These are phyloP conservation scores for Amphiduros pacificus DNA, from an alignment of 2,888 invertebrate species.

Conservation along the genomic window DNA sequence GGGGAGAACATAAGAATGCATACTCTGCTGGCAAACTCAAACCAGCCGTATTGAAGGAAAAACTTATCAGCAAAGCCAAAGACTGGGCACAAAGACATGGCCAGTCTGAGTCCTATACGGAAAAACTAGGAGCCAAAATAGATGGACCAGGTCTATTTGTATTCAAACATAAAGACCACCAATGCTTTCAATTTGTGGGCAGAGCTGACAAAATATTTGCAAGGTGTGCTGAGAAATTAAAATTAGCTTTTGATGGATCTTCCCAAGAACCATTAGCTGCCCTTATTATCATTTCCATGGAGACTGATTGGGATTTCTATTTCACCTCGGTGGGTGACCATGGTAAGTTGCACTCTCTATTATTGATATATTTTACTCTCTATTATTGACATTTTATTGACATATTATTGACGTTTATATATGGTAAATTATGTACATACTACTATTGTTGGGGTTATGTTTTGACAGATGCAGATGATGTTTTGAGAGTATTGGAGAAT, in stretches of 20 bases:
- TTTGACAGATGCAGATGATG: conserved; percentile 26
- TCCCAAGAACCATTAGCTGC: conserved; percentile 26
- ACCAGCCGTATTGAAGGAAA: conserved; percentile 24
- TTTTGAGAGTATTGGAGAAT: conserved; percentile 32
- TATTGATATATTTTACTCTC: neutral
- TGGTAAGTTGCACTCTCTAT: conserved; percentile 11
- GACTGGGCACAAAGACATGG: conserved; percentile 28
- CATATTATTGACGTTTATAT: no score
- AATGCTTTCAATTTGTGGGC: conserved; percentile 31
- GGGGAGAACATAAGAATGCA: conserved; percentile 33
- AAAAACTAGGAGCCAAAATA: conserved; percentile 15
- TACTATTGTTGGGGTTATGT: no score
- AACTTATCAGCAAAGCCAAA: conserved; percentile 26
- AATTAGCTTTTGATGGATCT: conserved; percentile 29
- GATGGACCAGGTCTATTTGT: conserved; percentile 35
- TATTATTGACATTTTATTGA: no score
- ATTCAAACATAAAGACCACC: conserved; percentile 34
- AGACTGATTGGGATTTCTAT: conserved; percentile 36
- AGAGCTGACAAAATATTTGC: conserved; percentile 29
- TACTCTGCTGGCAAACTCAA: conserved; percentile 36
- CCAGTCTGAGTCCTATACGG: neutral
- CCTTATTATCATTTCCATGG: conserved; percentile 29
- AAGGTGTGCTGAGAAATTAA: conserved; percentile 26
- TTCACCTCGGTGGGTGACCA: conserved; percentile 27
- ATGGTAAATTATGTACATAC: no score